phyloP scores from a whole-genome alignment of 2,888 invertebrate genomes.

The Synergus laeviventris region DNA sequence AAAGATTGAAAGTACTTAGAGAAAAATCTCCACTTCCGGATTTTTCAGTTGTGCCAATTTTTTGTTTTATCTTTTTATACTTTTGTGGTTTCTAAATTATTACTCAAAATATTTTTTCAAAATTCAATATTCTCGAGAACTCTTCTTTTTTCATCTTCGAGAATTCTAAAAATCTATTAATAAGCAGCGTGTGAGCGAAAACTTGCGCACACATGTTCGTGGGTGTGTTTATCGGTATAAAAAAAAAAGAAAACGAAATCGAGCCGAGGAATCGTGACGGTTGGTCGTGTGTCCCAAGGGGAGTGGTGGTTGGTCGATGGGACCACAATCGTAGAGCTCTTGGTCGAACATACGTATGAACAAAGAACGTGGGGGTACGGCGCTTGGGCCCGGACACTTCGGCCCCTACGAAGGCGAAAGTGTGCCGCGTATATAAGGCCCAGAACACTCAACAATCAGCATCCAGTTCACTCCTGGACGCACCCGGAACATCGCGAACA shows the following conservation, averaged over 20 bases:
- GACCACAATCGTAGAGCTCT: slow-evolving; percentile 61
- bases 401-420: slow-evolving; percentile 78
- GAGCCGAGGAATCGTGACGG: slow-evolving; percentile 66
- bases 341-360: slow-evolving; percentile 59
- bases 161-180: slow-evolving; percentile 22
- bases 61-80: too few relatives aligned
- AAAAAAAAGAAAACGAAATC: slow-evolving; percentile 59
- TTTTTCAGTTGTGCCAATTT: too few relatives aligned
- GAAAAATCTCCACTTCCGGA: too few relatives aligned
- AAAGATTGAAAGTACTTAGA: too few relatives aligned
- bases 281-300: slow-evolving; percentile 68
- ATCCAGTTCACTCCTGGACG: slow-evolving; percentile 80
- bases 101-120: too few relatives aligned
- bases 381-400: slow-evolving; percentile 61
- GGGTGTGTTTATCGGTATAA: slow-evolving; percentile 49
- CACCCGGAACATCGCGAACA: slow-evolving; percentile 75
- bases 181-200: slow-evolving; percentile 43
- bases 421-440: slow-evolving; percentile 79
- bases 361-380: slow-evolving; percentile 74
- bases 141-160: not conserved
- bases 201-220: slow-evolving; percentile 42
- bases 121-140: too few relatives aligned
- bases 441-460: slow-evolving; percentile 77
- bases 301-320: slow-evolving; percentile 68
- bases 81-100: too few relatives aligned